These are phyloP conservation scores for Lepus townsendii DNA, from an alignment of 2,797 vertebrate species.

Conservation along the genomic window DNA sequence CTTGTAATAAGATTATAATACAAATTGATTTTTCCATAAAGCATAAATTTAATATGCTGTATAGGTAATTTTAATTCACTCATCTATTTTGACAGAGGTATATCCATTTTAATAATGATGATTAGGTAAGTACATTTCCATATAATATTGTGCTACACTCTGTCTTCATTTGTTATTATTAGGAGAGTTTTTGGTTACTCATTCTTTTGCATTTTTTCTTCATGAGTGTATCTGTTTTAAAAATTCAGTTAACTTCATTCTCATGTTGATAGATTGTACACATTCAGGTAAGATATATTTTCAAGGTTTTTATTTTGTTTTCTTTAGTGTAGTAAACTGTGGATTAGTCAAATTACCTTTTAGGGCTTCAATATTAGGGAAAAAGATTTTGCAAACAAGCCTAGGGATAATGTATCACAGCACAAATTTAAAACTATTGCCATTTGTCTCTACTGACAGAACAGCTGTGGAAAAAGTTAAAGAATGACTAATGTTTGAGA, in stretches of 20 bases:
- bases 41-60: neutral
- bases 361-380: conserved; percentile 47
- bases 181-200: conserved; percentile 4
- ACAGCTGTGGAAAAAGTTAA: conserved; percentile 10
- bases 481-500: neutral
- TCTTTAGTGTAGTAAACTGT: conserved; percentile 53
- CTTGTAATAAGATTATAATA: conserved; percentile 8
- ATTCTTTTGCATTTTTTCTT: conserved; percentile 45
- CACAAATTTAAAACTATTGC: conserved; percentile 57
- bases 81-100: neutral
- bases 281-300: conserved; percentile 66
- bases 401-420: conserved; percentile 47
- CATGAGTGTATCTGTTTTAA: neutral
- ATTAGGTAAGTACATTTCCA: conserved; percentile 42
- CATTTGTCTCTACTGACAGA: conserved; percentile 67
- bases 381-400: conserved; percentile 59
- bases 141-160: neutral
- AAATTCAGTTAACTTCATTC: conserved; percentile 47
- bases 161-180: conserved; percentile 57
- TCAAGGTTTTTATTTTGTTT: neutral
- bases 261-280: conserved; percentile 51
- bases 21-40: neutral
- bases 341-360: conserved; percentile 60
- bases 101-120: conserved; percentile 26
- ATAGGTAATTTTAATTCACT: conserved; percentile 1